These are phyloP conservation scores for Anas georgica DNA, from an alignment of 2,797 vertebrate species.

Conservation along the genomic window DNA sequence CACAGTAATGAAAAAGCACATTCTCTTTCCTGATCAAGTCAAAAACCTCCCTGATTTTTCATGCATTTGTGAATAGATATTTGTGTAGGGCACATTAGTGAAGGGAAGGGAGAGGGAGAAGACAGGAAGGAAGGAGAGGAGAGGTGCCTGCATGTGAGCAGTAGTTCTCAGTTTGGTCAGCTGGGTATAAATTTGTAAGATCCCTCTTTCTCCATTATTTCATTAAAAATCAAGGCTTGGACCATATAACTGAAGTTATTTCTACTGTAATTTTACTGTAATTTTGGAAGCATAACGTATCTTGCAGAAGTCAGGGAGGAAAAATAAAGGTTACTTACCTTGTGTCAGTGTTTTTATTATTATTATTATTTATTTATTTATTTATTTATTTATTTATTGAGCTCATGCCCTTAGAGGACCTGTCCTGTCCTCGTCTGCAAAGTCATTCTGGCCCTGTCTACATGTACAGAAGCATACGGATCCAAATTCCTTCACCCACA, in stretches of 20 bases:
- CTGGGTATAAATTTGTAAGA: not conserved
- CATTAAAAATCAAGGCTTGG: not conserved
- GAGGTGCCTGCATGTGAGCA: not conserved
- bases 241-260: not conserved
- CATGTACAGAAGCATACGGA: fast-evolving
- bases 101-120: not conserved
- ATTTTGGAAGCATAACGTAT: not conserved
- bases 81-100: not conserved
- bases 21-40: not conserved
- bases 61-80: not conserved
- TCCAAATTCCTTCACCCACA: not conserved
- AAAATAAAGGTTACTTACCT: not conserved
- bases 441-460: not conserved
- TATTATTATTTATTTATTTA: no score
- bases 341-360: not conserved
- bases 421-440: not conserved
- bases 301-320: not conserved
- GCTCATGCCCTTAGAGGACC: not conserved
- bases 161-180: not conserved
- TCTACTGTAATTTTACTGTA: not conserved
- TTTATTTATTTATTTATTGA: not conserved
- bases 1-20: not conserved
- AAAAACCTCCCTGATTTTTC: not conserved
- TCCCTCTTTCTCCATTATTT: not conserved
- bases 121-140: not conserved